Percentiles rank a stretch among this genome's conserved stretches.
Conservation (phyloP, 92 coral and sea anemone species). For the Metridium senile region DNA sequence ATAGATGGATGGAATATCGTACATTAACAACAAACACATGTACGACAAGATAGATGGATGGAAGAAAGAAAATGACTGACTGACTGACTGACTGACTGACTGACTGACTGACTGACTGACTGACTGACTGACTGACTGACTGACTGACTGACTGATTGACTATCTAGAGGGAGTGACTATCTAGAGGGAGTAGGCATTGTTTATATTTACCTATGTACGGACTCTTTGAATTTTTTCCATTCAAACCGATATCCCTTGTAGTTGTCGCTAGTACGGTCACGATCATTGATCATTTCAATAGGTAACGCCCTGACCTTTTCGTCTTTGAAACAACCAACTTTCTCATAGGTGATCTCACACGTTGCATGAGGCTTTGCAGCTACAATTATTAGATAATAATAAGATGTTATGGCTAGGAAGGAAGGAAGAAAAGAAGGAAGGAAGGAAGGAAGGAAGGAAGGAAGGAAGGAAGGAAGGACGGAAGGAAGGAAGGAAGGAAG, state of each 20-base stretch:
- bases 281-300: constrained; percentile 38
- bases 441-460: too few species aligned
- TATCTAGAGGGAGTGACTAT: too few species aligned
- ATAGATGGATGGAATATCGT: neutral
- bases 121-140: neutral
- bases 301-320: constrained; percentile 31
- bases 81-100: neutral
- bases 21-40: neutral
- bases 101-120: neutral
- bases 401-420: too few species aligned
- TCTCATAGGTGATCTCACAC: constrained; percentile 45
- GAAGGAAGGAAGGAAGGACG: too few species aligned
- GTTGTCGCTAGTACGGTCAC: constrained; percentile 43
- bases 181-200: too few species aligned
- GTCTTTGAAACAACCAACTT: constrained; percentile 54
- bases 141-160: neutral
- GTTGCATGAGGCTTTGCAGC: constrained; percentile 19
- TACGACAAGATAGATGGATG: neutral
- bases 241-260: constrained; percentile 52
- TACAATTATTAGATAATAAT: too few species aligned
- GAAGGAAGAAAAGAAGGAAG: too few species aligned
- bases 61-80: neutral
- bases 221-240: constrained; percentile 49
- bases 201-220: constrained; percentile 61
- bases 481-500: too few species aligned